Base-by-base conservation (phyloP, 2,797 vertebrate genomes). In the Dromococcyx pavoninus region DNA sequence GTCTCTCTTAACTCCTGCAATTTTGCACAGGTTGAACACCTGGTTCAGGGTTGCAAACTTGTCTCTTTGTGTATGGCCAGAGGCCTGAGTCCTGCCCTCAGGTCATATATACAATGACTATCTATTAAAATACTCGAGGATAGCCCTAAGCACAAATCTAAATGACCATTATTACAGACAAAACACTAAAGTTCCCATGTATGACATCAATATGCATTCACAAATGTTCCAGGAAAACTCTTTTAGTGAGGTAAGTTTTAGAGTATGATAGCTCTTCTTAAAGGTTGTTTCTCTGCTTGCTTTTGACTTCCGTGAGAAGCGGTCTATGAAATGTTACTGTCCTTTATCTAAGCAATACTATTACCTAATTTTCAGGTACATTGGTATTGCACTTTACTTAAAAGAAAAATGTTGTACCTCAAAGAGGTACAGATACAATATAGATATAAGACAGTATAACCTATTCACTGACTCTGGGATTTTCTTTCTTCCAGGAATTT, bases 401-500 rank as follows among this genome's bases (percentile, higher is more conserved):
- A 74, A 69, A 48, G 30, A 72, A 73, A 86, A 81, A 75, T 25
- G 14, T 3, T 73, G 6, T 87, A 27, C 82, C 35, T 86, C 22
- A 48, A 57, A 62, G 19, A 24, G 7, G 3, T 74, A 48, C 23
- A 46, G 64, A 28, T 50, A 82, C 82, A 96, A 80, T 69, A 93
- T 8, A 94, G 44, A 57, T 95, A 91, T 77, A 95, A 77, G 75
- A 92, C 85, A 91, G 66, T 72, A 93, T 82, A 97, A 96, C 56
- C n/a, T 91, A 79, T 92, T 96, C 88, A 94, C 74, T 94, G 86
- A 93, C 81, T 95, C 75, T 75, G 79, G 22, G 67, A 73, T 97
- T 39, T 32, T 73, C 53, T 92, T 87, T 96, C 96, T 95, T 96
- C 89, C 84, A 93, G 84, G 80, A 97, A 91, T 92, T 97, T 97